Percentiles rank a stretch among this genome's conserved stretches.
These are phyloP conservation scores for Fragum fragum DNA, from an alignment of 2,888 invertebrate species.

Conservation along the genomic window DNA sequence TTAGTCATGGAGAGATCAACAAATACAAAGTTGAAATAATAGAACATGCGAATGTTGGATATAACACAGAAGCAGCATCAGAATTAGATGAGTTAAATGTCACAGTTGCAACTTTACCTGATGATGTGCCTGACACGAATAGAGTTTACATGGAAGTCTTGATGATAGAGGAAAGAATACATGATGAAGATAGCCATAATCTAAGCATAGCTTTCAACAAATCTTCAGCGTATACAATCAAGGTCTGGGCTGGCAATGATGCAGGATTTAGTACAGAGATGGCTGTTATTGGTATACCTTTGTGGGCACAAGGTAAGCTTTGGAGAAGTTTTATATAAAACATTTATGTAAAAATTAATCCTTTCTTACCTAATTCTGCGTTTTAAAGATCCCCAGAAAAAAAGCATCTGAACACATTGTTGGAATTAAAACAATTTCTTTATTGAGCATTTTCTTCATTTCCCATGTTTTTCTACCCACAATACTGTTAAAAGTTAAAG, in stretches of 20 bases:
- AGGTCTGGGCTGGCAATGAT: slow-evolving; percentile 21
- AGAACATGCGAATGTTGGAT: neutral
- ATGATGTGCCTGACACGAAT: neutral
- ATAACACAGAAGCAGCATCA: neutral
- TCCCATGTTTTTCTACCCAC: no score
- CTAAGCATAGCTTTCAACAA: neutral
- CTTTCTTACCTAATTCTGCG: no score
- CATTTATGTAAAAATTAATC: no score
- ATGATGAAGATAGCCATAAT: neutral
- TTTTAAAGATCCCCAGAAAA: no score
- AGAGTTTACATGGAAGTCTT: neutral
- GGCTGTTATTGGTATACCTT: neutral
- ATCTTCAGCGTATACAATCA: neutral
- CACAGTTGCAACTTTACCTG: neutral
- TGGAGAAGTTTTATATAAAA: no score
- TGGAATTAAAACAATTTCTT: neutral
- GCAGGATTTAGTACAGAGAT: neutral
- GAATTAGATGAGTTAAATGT: neutral
- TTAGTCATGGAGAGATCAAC: slow-evolving; percentile 5
- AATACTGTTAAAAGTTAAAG: no score
- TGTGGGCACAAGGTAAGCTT: neutral
- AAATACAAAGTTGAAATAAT: neutral
- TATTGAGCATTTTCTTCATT: no score
- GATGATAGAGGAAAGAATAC: neutral
- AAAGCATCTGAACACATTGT: neutral